Percentiles rank a stretch among this genome's conserved stretches.
These are phyloP conservation scores for human DNA, from an alignment of 2,113 vertebrate species.

Conservation along the genomic window GRCh38 chr3:135921501-135922000, in stretches of 20 bases:
- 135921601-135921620: not conserved
- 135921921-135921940: constrained; percentile 16
- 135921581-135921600: not conserved
- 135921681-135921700: not conserved
- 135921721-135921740: not conserved
- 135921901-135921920: not conserved
- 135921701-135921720: not conserved
- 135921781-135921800: not conserved
- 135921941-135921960: constrained; percentile 41
- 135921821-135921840: not conserved
- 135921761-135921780: not conserved
- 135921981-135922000: constrained; percentile 47
- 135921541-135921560: not conserved
- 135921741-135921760: not conserved
- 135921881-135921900: not conserved
- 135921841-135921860: not conserved
- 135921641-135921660: not conserved
- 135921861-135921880: not conserved
- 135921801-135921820: not conserved
- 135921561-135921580: not conserved
- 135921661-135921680: not conserved
- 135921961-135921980: constrained; percentile 48
- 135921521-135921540: not conserved
- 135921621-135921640: not conserved
- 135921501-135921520: not conserved